phyloP scores from a whole-genome alignment of 2,888 invertebrate species.

The Drosophila nigricruria region DNA sequence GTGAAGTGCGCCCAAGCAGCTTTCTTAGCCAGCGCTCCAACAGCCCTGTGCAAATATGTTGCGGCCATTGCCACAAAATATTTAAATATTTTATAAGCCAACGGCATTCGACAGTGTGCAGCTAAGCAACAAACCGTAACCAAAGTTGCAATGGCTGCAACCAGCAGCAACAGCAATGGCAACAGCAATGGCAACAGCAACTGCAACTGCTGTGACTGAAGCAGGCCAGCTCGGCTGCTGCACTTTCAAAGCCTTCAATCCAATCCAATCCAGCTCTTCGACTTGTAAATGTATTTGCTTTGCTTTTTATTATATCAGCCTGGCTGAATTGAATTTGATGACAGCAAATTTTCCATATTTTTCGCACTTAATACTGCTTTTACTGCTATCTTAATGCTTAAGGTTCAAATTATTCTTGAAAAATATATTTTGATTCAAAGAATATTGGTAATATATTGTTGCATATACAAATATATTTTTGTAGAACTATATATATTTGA shows the following conservation, averaged over 20 bases:
- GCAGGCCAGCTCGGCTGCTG: slow-evolving; percentile 34
- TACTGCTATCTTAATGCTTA: not conserved
- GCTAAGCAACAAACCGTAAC: slow-evolving; percentile 62
- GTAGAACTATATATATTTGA: no score
- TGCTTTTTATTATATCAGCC: slow-evolving; percentile 12
- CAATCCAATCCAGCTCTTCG: slow-evolving; percentile 39
- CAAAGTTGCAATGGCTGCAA: slow-evolving; percentile 59
- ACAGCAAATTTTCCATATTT: not conserved
- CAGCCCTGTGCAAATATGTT: slow-evolving; percentile 70
- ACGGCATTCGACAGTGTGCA: slow-evolving; percentile 62
- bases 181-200: slow-evolving; percentile 1
- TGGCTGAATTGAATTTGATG: slow-evolving; percentile 1
- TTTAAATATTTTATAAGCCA: slow-evolving; percentile 79
- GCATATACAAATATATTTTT: not conserved
- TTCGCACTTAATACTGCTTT: not conserved
- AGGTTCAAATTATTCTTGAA: not conserved
- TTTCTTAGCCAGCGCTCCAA: slow-evolving; percentile 8
- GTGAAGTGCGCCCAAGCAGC: slow-evolving; percentile 7
- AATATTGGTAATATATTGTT: not conserved
- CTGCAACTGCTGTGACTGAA: slow-evolving; percentile 7
- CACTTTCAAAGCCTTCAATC: slow-evolving; percentile 54
- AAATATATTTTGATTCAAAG: not conserved
- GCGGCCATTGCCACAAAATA: slow-evolving; percentile 71
- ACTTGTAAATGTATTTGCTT: slow-evolving; percentile 9
- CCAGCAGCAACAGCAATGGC: slow-evolving; percentile 8